Evolutionary conservation across 2,888 invertebrate species (phyloP).

Genomic region (Crematogaster levior): DNA sequence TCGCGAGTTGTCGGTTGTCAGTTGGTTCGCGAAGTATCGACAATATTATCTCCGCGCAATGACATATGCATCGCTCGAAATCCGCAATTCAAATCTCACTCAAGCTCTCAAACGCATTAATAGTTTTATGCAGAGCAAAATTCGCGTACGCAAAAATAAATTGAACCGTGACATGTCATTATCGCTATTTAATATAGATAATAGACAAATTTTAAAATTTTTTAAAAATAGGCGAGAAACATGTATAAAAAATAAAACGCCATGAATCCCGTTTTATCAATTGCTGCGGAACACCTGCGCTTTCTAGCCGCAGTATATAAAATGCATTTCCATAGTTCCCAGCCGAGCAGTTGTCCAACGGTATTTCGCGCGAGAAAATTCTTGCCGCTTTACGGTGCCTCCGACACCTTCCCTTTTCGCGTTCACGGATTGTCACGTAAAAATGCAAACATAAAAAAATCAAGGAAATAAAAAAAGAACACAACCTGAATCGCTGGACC

Average conservation of each 20-base stretch:
- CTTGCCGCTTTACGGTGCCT: slow-evolving; percentile 25
- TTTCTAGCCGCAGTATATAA: slow-evolving; percentile 16
- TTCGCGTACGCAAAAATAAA: slow-evolving; percentile 11
- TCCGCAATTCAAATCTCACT: slow-evolving; percentile 4
- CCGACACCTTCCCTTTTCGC: not conserved
- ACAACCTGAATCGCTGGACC: slow-evolving; percentile 33
- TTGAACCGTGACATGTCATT: not conserved
- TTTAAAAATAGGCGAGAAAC: not conserved
- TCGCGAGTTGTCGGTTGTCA: slow-evolving; percentile 5
- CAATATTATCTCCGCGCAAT: slow-evolving; percentile 16
- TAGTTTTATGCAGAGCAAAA: slow-evolving; percentile 3
- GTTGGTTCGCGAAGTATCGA: slow-evolving; percentile 16
- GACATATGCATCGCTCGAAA: not conserved
- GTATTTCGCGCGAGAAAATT: slow-evolving; percentile 3
- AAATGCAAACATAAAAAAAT: slow-evolving; percentile 17
- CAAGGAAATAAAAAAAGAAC: not conserved
- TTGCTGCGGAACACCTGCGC: not conserved
- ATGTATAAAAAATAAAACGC: not conserved
- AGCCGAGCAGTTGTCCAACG: not conserved
- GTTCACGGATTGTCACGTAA: not conserved
- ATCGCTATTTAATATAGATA: not conserved
- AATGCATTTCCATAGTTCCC: not conserved
- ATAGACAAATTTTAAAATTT: not conserved
- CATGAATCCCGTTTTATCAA: slow-evolving; percentile 12
- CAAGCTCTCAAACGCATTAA: slow-evolving; percentile 8